These are phyloP conservation scores for Channallabes apus DNA, from an alignment of 2,797 vertebrate genomes.

Conservation along the genomic window DNA sequence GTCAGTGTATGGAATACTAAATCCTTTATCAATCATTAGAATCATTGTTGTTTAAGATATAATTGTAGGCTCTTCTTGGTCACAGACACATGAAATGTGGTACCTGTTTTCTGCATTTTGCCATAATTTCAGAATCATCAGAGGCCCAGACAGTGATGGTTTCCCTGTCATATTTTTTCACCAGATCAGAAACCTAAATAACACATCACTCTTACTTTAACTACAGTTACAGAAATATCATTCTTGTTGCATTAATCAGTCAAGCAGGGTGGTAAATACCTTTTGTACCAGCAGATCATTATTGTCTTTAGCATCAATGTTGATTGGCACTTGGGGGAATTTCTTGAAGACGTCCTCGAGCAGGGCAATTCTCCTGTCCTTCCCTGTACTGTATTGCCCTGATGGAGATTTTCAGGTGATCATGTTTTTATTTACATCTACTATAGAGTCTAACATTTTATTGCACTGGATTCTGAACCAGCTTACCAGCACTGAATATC, in stretches of 20 bases:
- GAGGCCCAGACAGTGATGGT: slow-evolving; percentile 81
- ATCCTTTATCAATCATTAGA: not conserved
- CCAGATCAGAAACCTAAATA: slow-evolving; percentile 75
- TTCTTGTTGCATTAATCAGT: not conserved
- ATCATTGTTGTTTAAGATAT: not conserved
- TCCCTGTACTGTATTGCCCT: slow-evolving; percentile 78
- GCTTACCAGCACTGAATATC: slow-evolving; percentile 78
- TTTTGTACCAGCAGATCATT: slow-evolving; percentile 77
- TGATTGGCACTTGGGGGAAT: slow-evolving; percentile 76
- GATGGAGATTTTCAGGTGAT: slow-evolving; percentile 16
- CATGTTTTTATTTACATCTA: not conserved
- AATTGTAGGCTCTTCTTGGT: not conserved
- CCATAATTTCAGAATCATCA: slow-evolving; percentile 67
- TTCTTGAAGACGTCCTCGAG: slow-evolving; percentile 82
- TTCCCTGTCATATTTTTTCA: slow-evolving; percentile 69
- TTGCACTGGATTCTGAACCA: not conserved
- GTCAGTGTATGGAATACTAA: not conserved
- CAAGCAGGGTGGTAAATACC: slow-evolving; percentile 59
- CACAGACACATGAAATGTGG: not conserved
- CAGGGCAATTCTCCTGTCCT: slow-evolving; percentile 76
- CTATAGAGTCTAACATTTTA: not conserved
- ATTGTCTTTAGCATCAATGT: slow-evolving; percentile 81
- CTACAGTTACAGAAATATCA: not conserved
- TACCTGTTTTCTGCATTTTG: slow-evolving; percentile 75
- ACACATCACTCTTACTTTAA: not conserved